These are phyloP conservation scores for Lampris incognitus DNA, from an alignment of 2,113 vertebrate genomes.

Conservation along the genomic window DNA sequence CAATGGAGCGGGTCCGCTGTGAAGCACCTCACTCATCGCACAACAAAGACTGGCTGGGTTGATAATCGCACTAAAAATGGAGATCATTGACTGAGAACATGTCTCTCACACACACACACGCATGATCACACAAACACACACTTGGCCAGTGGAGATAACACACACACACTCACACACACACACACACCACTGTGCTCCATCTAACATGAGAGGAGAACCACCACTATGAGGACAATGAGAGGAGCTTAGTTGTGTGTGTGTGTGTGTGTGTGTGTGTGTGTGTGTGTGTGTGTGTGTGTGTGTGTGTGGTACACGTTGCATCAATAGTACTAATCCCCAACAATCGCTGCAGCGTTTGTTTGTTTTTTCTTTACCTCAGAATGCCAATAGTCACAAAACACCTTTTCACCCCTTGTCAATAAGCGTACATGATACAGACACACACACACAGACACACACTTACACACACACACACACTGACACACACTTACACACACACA, in stretches of 20 bases:
- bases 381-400: constrained; percentile 31
- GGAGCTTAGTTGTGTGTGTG: background rate
- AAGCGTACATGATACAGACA: background rate
- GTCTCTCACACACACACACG: constrained; percentile 43
- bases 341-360: constrained; percentile 12
- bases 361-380: constrained; percentile 23
- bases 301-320: background rate
- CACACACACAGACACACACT: constrained; percentile 1
- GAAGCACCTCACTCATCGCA: constrained; percentile 46
- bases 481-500: constrained; percentile 1
- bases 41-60: constrained; percentile 60
- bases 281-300: background rate
- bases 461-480: background rate
- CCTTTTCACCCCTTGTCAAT: constrained; percentile 41
- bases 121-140: constrained; percentile 14
- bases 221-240: constrained; percentile 27
- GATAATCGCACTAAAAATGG: constrained; percentile 79
- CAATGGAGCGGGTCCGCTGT: constrained; percentile 62
- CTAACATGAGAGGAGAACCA: constrained; percentile 40
- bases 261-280: constrained; percentile 19
- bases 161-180: constrained; percentile 17
- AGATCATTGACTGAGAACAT: constrained; percentile 75
- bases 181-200: constrained; percentile 25
- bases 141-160: background rate
- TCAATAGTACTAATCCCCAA: constrained; percentile 51